Evolutionary conservation across 2,113 vertebrate genomes (phyloP).

Genomic region (Zapus hudsonius): DNA sequence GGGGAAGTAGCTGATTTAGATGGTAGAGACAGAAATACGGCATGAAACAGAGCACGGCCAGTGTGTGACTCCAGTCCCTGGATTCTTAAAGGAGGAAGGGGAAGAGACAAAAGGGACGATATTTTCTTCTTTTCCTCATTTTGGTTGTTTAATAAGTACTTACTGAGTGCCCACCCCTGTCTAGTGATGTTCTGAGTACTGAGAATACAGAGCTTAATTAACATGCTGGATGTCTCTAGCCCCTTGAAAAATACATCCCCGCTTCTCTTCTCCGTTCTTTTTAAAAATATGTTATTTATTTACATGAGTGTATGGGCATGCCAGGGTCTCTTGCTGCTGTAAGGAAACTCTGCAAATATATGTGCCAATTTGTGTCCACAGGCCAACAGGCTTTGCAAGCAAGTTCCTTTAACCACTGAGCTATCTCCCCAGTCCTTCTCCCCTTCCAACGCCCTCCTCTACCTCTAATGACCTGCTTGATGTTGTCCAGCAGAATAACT

Average conservation of each 20-base stretch:
- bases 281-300: no score
- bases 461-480: neutral
- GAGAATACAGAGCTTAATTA: neutral
- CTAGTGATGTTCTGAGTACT: neutral
- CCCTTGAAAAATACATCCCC: neutral
- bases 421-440: neutral
- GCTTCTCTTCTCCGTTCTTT: neutral
- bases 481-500: neutral
- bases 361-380: no score
- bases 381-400: no score
- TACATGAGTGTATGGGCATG: no score
- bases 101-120: neutral
- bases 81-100: neutral
- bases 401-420: no score
- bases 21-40: neutral
- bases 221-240: neutral
- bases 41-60: neutral
- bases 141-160: neutral
- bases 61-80: neutral
- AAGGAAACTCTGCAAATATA: no score
- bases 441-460: no score
- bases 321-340: no score
- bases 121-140: neutral
- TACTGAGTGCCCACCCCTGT: neutral
- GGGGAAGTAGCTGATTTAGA: neutral